Base-by-base conservation (phyloP, 2,113 vertebrate genomes). In the Micromys minutus region DNA sequence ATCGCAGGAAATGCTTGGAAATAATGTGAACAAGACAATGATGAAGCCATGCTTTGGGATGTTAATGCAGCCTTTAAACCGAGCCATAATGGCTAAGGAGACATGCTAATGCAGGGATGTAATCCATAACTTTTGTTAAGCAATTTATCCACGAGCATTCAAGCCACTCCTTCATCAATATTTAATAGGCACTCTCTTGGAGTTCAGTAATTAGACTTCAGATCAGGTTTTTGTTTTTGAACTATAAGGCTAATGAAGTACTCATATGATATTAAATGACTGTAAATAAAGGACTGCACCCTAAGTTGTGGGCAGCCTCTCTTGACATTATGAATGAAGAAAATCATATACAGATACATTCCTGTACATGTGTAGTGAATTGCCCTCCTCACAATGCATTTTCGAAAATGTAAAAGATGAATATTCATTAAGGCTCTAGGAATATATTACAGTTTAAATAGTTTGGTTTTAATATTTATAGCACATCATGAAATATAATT, bases 381-480 rank as follows among this genome's bases (percentile, higher is more conserved):
- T 96, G 96, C 97, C 88, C 75, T 97, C 87, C 65, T 95, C 93
- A 95, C 95, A 94, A 97, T 88, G 77, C 91, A 92, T 87, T 96
- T 96, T 96, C 93, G 87, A 89, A 97, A 97, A 97, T 45, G n/a
- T 21, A 95, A 96, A 96, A 95, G 80, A 97, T 97, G 97, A 97
- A 96, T 97, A 97, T 97, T 98, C 96, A 98, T 97, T 89, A 94
- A 95, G 72, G 72, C 31, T 94, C 80, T 96, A 65, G 94, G 96
- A 97, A 97, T 97, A 91, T 87, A 97, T 95, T 98, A 93, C 57
- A 87, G 65, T 87, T 97, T 95, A 94, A 97, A 94, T 86, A 97
- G 90, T 96, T 97, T 96, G 91, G 65, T 79, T 97, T 97, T 96
- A 97, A 93, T 96, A 97, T 97, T 97, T 97, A 97, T 96, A 96